Percentiles rank a stretch among this genome's conserved stretches.
Conservation (phyloP, 2,888 invertebrate genomes). For the Apotomis turbidana region DNA sequence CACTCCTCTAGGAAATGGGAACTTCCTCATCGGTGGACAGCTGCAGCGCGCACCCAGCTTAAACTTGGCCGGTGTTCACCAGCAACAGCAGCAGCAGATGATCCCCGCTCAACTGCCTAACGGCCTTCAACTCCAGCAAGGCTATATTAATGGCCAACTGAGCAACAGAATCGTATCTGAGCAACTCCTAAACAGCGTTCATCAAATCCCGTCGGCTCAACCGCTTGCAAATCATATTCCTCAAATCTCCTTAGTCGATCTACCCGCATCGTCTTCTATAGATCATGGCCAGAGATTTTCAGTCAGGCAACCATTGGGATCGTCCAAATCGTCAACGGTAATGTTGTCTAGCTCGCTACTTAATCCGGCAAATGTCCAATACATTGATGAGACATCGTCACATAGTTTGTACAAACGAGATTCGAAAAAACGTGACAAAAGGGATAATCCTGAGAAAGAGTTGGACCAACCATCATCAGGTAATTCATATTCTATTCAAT, state of each 20-base stretch:
- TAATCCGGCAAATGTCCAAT: conserved; percentile 86
- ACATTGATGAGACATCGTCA: conserved; percentile 80
- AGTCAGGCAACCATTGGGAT: conserved; percentile 45
- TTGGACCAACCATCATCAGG: conserved; percentile 61
- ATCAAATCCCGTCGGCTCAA: conserved; percentile 53
- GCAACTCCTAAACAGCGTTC: conserved; percentile 77
- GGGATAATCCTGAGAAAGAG: conserved; percentile 79
- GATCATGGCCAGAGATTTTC: conserved; percentile 52
- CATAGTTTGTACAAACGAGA: conserved; percentile 82
- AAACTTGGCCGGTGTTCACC: conserved; percentile 74
- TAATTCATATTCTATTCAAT: conserved; percentile 42
- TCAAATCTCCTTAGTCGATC: conserved; percentile 52
- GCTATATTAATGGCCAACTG: conserved; percentile 87
- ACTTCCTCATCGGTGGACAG: conserved; percentile 86
- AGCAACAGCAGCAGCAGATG: conserved; percentile 61
- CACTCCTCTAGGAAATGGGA: conserved; percentile 77
- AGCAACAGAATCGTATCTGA: conserved; percentile 83
- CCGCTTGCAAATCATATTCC: conserved; percentile 48
- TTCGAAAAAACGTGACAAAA: conserved; percentile 73
- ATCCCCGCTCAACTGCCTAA: conserved; percentile 75
- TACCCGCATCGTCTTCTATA: conserved; percentile 53
- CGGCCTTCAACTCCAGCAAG: conserved; percentile 81
- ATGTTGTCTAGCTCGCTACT: conserved; percentile 73
- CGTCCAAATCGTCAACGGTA: conserved; percentile 68
- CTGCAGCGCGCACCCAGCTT: conserved; percentile 84